Evolutionary conservation across 2,888 invertebrate genomes (phyloP).

Genomic region (Terebella lapidaria): DNA sequence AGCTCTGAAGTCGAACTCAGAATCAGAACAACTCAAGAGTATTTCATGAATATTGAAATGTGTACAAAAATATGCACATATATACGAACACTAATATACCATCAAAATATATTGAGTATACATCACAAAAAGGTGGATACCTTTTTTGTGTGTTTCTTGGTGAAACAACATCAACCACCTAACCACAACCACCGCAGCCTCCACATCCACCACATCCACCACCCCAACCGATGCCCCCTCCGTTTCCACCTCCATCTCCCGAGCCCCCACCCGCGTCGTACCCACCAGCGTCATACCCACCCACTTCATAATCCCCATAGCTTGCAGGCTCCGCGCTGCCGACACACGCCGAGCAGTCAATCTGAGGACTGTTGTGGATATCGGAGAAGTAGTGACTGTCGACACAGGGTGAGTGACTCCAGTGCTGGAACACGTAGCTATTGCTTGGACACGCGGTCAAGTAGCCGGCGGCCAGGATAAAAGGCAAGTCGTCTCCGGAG

Average conservation of each 20-base stretch:
- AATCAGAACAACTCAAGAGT: too few relatives aligned
- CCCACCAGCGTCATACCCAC: slow-evolving; percentile 1
- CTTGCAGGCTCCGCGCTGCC: slow-evolving; percentile 4
- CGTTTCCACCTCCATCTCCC: too few relatives aligned
- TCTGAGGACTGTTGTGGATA: neutral
- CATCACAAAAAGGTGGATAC: too few relatives aligned
- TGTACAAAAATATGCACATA: too few relatives aligned
- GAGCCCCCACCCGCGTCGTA: slow-evolving; percentile 3
- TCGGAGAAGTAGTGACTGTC: neutral
- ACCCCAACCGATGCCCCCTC: slow-evolving; percentile 2
- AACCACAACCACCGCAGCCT: slow-evolving; percentile 16
- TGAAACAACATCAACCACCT: too few relatives aligned
- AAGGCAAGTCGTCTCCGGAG: slow-evolving; percentile 15
- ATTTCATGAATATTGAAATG: too few relatives aligned
- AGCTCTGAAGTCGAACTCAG: too few relatives aligned
- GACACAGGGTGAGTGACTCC: neutral
- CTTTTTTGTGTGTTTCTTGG: too few relatives aligned
- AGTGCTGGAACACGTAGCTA: neutral
- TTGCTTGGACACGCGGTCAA: slow-evolving; percentile 43
- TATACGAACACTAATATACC: too few relatives aligned
- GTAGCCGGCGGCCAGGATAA: slow-evolving; percentile 54
- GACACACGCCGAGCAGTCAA: neutral
- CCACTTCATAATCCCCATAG: too few relatives aligned
- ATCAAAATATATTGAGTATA: too few relatives aligned
- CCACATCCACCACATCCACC: slow-evolving; percentile 1